phyloP scores from a whole-genome alignment of 2,797 vertebrate genomes.

The Sebastolobus alascanus region DNA sequence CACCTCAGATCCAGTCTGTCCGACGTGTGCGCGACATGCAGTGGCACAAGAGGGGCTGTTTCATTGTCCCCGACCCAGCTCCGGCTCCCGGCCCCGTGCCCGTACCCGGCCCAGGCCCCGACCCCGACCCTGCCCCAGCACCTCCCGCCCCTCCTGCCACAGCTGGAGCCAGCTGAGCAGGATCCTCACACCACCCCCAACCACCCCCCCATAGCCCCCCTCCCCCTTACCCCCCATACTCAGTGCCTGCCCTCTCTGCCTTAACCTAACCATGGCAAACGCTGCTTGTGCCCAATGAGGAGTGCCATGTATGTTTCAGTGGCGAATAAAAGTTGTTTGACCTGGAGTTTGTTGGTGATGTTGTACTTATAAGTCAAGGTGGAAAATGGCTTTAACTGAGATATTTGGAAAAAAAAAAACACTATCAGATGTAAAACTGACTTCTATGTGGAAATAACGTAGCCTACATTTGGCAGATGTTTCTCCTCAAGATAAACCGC shows the following conservation, averaged over 20 bases:
- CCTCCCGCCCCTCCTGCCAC: conserved; percentile 75
- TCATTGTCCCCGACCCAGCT: conserved; percentile 73
- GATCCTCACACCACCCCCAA: conserved; percentile 17
- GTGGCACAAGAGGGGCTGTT: conserved; percentile 92
- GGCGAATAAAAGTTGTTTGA: conserved; percentile 80
- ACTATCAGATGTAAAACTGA: conserved; percentile 21
- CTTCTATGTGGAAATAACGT: conserved; percentile 27
- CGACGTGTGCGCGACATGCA: conserved; percentile 94
- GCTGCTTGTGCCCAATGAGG: conserved; percentile 68
- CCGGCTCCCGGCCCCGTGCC: conserved; percentile 10
- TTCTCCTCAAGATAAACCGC: conserved; percentile 18
- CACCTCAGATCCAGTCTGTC: conserved; percentile 93
- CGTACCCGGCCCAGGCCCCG: neutral
- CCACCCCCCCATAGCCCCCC: conserved; percentile 10
- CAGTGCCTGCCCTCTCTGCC: conserved; percentile 65
- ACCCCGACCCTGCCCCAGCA: conserved; percentile 79
- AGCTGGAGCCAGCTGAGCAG: conserved; percentile 87
- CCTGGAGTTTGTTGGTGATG: conserved; percentile 63
- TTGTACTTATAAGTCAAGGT: conserved; percentile 49
- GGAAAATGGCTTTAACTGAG: conserved; percentile 23
- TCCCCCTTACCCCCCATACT: conserved; percentile 9
- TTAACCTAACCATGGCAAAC: conserved; percentile 64
- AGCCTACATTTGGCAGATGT: conserved; percentile 24
- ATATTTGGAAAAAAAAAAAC: conserved; percentile 11
- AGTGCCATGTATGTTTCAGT: conserved; percentile 77